A percentile compares a stretch with the other conserved stretches of the same genome.
phyloP scores from a whole-genome alignment of 2,113 vertebrate species.

The Tenrec ecaudatus region DNA sequence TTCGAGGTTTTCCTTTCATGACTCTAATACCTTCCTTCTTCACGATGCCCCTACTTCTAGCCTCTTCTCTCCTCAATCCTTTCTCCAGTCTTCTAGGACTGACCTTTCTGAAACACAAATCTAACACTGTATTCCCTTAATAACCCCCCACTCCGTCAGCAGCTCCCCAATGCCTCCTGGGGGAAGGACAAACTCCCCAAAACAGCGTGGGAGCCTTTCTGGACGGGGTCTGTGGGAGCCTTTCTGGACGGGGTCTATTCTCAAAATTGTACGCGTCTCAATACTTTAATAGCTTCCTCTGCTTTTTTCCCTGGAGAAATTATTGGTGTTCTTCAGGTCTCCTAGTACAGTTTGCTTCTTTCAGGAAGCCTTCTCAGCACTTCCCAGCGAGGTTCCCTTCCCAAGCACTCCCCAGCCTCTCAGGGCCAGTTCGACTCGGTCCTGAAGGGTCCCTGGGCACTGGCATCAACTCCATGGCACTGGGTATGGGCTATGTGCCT shows the following conservation, averaged over 20 bases:
- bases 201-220: background rate
- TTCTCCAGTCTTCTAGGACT: background rate
- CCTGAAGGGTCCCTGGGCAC: background rate
- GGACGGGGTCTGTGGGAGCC: background rate
- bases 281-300: background rate
- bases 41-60: background rate
- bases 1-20: background rate
- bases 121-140: background rate
- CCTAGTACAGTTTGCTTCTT: background rate
- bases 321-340: background rate
- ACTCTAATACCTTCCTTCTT: background rate
- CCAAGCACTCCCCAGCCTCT: no score
- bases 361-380: background rate
- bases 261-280: background rate
- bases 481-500: background rate
- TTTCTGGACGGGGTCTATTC: background rate
- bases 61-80: background rate
- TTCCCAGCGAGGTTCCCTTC: background rate
- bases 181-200: background rate
- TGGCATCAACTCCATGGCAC: background rate
- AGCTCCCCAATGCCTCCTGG: background rate
- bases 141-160: background rate
- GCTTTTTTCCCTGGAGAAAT: background rate
- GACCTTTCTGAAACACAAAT: conserved; percentile 27
- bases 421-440: background rate